Base-by-base conservation (phyloP, 2,888 invertebrate species). In the Morpho helenor region DNA sequence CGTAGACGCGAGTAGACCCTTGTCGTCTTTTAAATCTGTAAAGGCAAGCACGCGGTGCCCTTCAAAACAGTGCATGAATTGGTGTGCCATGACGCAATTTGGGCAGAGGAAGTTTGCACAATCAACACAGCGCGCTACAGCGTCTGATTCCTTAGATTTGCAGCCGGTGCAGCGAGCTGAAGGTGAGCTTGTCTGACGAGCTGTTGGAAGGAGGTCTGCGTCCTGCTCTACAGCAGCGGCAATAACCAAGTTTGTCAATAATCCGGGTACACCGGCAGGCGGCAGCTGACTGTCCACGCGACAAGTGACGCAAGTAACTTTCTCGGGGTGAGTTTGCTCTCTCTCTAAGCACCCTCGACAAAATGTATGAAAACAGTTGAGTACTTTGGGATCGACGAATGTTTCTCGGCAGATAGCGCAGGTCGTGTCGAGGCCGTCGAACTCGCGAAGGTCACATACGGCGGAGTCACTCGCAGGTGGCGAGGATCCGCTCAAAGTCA, bases 61-160 rank as follows among this genome's bases (percentile, higher is more conserved):
- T 83, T 98, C 98, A 86, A 99, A 99, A 84, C 98, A 99, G 86
- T 98, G 98, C 98, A 99, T 99, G 84, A 97, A 98, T 90, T 98
- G 97, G 89, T 99, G 99, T 65, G 99, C 99, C 95, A 98, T 98
- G 75, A 98, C 97, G 93, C 99, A 99, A 84, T 98, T 98, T 61
- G 96, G 95, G 91, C 99, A 99, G 71, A 99, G 94, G 82, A 96
- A 97, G 82, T 98, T 98, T 76, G 96, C 96, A 88, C 99, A 99
- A 85, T 99, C 98, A 76, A 97, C 96, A 87, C 98, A 99, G 80
- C 97, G 96, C 63, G 98, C 98, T 59, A 98, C 97, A 51, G 98
- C 98, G 93, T 96, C 96, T 22, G 96, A 95, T 83, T 98, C 97
- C 81, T 96, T 96, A 69, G 96, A 96, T 88, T 98, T 99, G 92